These are phyloP conservation scores for Drosophila erecta DNA, from an alignment of 1,140 invertebrate genomes.

Conservation along the genomic window DNA sequence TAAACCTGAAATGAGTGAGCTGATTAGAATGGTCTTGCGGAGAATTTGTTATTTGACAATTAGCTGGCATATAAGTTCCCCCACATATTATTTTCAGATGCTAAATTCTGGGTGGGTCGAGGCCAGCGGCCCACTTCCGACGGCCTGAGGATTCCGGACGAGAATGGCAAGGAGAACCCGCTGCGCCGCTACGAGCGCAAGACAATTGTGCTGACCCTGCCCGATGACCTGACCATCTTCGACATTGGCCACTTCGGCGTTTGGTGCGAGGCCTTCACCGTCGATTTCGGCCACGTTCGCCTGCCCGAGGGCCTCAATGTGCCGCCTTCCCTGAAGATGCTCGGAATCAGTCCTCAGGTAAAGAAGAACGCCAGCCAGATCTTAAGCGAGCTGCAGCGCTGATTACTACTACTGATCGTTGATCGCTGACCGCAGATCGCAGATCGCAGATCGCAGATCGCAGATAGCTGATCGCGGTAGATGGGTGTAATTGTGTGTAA, in stretches of 20 bases:
- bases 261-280: constrained; percentile 95
- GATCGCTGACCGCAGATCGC: too few species aligned
- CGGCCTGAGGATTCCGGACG: constrained; percentile 93
- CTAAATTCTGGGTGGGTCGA: constrained; percentile 95
- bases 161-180: constrained; percentile 93
- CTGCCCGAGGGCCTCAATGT: constrained; percentile 91
- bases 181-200: constrained; percentile 92
- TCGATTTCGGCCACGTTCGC: constrained; percentile 94
- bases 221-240: constrained; percentile 91
- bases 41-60: not conserved
- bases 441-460: constrained; percentile 1
- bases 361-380: constrained; percentile 82
- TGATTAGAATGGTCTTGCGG: not conserved
- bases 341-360: constrained; percentile 96
- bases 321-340: constrained; percentile 96
- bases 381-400: constrained; percentile 74
- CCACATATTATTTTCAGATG: constrained; percentile 87
- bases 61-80: not conserved
- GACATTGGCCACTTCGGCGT: constrained; percentile 94
- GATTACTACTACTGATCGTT: constrained; percentile 36
- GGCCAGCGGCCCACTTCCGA: constrained; percentile 91
- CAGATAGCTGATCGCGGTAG: constrained; percentile 22
- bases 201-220: constrained; percentile 94
- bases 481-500: constrained; percentile 32
- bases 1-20: not conserved